A percentile compares a stretch with the other conserved stretches of the same genome.
Evolutionary conservation across 37 sponge, comb jelly and placozoan genomes (phyloP).

Genomic region (Tethya wilhelma): DNA sequence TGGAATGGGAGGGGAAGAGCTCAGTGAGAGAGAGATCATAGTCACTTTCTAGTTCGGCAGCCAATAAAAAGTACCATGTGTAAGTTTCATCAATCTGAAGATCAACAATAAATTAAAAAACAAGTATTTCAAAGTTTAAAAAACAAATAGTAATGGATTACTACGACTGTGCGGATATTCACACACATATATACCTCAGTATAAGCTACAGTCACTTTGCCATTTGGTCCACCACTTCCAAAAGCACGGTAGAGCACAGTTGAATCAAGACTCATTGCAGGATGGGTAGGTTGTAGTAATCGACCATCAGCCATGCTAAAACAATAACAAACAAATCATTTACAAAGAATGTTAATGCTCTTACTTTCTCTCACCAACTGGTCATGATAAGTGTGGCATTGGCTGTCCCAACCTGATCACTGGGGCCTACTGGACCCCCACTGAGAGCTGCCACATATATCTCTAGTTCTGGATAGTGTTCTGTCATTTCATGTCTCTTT

Average conservation of each 20-base stretch:
- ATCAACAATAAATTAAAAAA: background rate
- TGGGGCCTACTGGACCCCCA: slow-evolving; percentile 77
- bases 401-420: slow-evolving; percentile 42
- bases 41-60: slow-evolving; percentile 42
- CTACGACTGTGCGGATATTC: too few species aligned
- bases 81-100: slow-evolving; percentile 31
- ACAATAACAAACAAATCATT: background rate
- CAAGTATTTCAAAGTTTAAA: too few species aligned
- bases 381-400: slow-evolving; percentile 71
- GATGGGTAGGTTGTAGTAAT: slow-evolving; percentile 72
- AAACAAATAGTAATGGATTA: background rate
- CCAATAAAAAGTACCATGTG: slow-evolving; percentile 70
- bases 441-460: slow-evolving; percentile 61
- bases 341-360: background rate
- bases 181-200: slow-evolving; percentile 46
- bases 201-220: slow-evolving; percentile 59
- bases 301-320: slow-evolving; percentile 66
- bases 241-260: slow-evolving; percentile 73
- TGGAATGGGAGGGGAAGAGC: slow-evolving; percentile 36
- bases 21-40: slow-evolving; percentile 49
- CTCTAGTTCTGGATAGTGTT: slow-evolving; percentile 68
- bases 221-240: slow-evolving; percentile 59
- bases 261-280: slow-evolving; percentile 68
- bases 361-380: slow-evolving; percentile 46
- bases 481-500: background rate